Base-by-base conservation (phyloP, 1,140 invertebrate genomes). In the Homarus americanus region DNA sequence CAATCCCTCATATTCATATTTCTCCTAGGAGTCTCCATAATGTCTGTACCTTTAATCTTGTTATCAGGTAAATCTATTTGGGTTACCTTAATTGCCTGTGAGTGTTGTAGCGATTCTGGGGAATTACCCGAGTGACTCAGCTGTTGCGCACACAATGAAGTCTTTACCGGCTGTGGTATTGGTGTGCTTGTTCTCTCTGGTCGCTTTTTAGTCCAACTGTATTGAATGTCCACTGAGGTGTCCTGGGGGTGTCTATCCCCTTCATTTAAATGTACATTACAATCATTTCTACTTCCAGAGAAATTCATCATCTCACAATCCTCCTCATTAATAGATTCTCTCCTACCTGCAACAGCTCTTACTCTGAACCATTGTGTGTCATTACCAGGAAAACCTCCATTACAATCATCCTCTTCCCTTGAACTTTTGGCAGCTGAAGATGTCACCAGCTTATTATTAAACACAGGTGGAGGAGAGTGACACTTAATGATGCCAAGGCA, bases 401-500 rank as follows among this genome's bases (percentile, higher is more conserved):
- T 73, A 44, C 5, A 28, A 12, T 36, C 38, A 44, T 69, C 44
- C 66, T 41, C 82, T 69, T 12, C 12, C 5, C 38, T 34, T 58
- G 58, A 9, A 12, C 34, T 44, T 20, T 44, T 69, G n/a, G 4
- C 17, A 7, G 20, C 7, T 44, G 28, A 4, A 10, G 63, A 10
- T 10, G 32, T 20, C 20, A 28, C 32, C 63, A 69, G 15, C 24
- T 36, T 84, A n/a, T 69, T 69, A 32, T 20, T 84, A 66, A 84
- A 84, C 63, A 53, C 69, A 41, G 66, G 63, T 3, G 72, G 12
- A n/a, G 82, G 82, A 44, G 82, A 72, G 28, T 38, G 69, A 41
- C 82, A 72, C 12, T 32, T 84, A 40, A 84, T 84, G 36, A 84
- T 72, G 28, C 82, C 82, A 69, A 84, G 82, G 12, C 82, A 36